Conservation (phyloP, 2,888 invertebrate species). For the Cheilosia impressa region DNA sequence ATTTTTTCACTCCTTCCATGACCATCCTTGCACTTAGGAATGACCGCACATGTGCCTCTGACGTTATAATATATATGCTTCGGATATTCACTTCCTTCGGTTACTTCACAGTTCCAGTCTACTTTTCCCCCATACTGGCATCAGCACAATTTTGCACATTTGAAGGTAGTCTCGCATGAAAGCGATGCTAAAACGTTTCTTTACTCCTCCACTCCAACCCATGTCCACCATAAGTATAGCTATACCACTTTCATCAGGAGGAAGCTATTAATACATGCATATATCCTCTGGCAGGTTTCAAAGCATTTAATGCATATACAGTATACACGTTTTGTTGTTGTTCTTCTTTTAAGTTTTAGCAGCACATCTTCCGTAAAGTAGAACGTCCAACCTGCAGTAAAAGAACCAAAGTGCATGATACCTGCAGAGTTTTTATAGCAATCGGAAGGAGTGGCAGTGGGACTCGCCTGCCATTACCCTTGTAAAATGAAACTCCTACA, state of each 20-base stretch:
- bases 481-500: neutral
- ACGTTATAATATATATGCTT: conserved; percentile 36
- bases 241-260: neutral
- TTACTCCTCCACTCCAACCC: neutral
- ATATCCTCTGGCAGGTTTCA: conserved; percentile 15
- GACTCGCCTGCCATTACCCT: neutral
- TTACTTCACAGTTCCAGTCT: conserved; percentile 28
- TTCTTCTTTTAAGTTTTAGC: conserved; percentile 13
- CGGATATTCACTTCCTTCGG: conserved; percentile 34
- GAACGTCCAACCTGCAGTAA: conserved; percentile 19
- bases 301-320: conserved; percentile 26
- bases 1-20: neutral
- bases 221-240: neutral
- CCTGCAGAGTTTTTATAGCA: neutral
- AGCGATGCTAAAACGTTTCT: conserved; percentile 36
- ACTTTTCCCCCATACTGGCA: conserved; percentile 4
- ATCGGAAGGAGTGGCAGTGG: neutral
- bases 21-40: conserved; percentile 39
- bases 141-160: conserved; percentile 34
- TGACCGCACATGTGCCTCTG: conserved; percentile 36
- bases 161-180: conserved; percentile 31
- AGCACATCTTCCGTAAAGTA: conserved; percentile 23
- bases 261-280: conserved; percentile 1
- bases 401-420: neutral
- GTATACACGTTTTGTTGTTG: neutral